These are phyloP conservation scores for Ceryle rudis DNA, from an alignment of 2,797 vertebrate species.

Conservation along the genomic window DNA sequence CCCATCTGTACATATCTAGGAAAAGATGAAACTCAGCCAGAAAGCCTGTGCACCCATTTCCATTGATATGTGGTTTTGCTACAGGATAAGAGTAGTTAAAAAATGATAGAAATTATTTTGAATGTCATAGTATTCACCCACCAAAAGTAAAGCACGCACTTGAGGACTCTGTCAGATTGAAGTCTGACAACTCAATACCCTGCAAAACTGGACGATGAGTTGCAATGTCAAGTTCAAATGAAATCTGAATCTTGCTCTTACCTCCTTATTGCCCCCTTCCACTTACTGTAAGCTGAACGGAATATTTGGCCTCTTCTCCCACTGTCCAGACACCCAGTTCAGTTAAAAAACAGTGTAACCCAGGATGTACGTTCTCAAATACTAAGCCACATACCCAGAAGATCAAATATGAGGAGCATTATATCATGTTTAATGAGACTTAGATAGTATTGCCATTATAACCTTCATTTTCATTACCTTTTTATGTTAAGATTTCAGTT, in stretches of 20 bases:
- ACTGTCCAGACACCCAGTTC: neutral
- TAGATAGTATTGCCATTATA: neutral
- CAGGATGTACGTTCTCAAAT: neutral
- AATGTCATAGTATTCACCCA: neutral
- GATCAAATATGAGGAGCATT: neutral
- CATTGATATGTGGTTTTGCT: neutral
- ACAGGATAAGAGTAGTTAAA: neutral
- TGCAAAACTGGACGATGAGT: neutral
- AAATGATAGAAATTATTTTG: neutral
- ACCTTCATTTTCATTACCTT: neutral
- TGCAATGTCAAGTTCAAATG: neutral
- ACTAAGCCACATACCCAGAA: neutral
- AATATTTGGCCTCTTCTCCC: neutral
- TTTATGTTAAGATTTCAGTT: neutral
- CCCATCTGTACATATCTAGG: neutral
- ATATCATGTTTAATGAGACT: neutral
- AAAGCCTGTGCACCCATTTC: neutral
- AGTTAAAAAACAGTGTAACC: neutral
- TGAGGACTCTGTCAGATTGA: neutral
- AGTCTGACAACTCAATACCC: neutral
- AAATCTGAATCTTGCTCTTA: neutral
- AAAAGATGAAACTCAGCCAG: constrained; percentile 1
- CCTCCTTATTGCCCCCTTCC: neutral
- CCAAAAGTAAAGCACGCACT: neutral
- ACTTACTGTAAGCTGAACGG: neutral